Evolutionary conservation across 2,113 vertebrate genomes (phyloP), one percentile per base, ranked within the genome.

Genomic region (Centropus unirufus): DNA sequence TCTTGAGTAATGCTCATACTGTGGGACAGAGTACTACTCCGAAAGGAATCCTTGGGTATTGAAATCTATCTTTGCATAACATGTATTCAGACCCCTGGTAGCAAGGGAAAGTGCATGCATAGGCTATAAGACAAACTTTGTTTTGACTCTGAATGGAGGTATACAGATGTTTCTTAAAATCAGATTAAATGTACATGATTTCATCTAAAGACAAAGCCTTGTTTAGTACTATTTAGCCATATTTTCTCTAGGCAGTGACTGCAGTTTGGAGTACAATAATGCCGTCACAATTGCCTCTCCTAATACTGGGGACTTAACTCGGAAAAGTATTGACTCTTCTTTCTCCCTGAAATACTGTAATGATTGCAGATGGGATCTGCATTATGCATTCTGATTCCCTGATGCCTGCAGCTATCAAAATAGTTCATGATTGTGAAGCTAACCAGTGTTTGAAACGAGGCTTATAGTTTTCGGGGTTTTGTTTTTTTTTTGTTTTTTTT

Each of bases 381-480:
- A 6, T 85, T 90, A 20, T 62, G 16, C n/a, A 10, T 92, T 91
- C 55, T 22, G 51, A 61, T 85, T 96, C n/a, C 64, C 32, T 57
- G 42, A 34, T 93, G 63, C 54, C 44, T 10, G 29, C 42, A 91
- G 51, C 55, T 78, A 81, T 91, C 54, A 92, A 68, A 94, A 26
- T 87, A 92, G 70, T 47, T 92, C 49, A 59, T 90, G 63, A 90
- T 86, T 80, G 64, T 86, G 63, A 55, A 93, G 59, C 12, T 96
- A 73, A 78, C 42, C 9, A 36, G n/a, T 79, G 47, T 92, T 88
- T 63, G 81, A 89, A 95, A 95, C 46, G 40, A 8, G 46, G 26
- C 91, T 80, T 80, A 36, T 61, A 23, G 51, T 11, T 79, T 49
- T 36, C 36, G 20, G 47, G 11, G 21, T 22, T 49, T 36, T 36